Evolutionary conservation across 1,140 invertebrate species (phyloP), one percentile per base, ranked within the genome.

Genomic region (Drosophila burlai): DNA sequence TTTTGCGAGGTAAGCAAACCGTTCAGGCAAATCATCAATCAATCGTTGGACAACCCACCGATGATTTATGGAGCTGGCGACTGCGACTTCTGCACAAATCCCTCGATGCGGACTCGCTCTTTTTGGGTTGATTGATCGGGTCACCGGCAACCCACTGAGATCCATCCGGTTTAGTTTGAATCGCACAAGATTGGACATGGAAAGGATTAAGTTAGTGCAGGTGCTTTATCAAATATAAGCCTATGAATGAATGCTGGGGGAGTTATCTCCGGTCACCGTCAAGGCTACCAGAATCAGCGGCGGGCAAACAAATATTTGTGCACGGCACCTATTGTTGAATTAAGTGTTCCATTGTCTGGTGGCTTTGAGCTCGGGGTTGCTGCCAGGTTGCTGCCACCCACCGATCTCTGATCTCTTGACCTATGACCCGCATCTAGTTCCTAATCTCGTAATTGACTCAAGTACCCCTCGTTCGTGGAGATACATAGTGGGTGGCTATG

Each of bases 321-420:
- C 6, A 6, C 15, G 43, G 43, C 43, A 8, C 18, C 26, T 13
- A 66, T 66, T 69, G 61, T 69, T 67, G 47, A 66, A 36, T 69
- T 69, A 69, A 66, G 66, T 66, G 66, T 69, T 66, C 21, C 36
- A 68, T 50, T 65, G 46, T 68, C 18, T 63, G 18, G 1, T 29
- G 40, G 8, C 29, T 49, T 52, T 52, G 34, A 29, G 47, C 36
- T 57, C 66, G 52, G 47, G 62, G 66, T 34, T 16, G 18, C 9
- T n/a, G 29, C 10, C 13, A 2, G 15, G 16, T 13, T 38, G 31
- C 10, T 38, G 31, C 10, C 16, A 13, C 10, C 21, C 26, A 15
- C 1, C 5, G 15, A 31, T 18, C 36, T 15, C 4, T 24, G 15
- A 31, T 18, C 36, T 15, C 4, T 24, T 43, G 59, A 68, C 15